These are phyloP conservation scores for Digitonthophagus gazella DNA, from an alignment of 2,888 invertebrate species.

Conservation along the genomic window DNA sequence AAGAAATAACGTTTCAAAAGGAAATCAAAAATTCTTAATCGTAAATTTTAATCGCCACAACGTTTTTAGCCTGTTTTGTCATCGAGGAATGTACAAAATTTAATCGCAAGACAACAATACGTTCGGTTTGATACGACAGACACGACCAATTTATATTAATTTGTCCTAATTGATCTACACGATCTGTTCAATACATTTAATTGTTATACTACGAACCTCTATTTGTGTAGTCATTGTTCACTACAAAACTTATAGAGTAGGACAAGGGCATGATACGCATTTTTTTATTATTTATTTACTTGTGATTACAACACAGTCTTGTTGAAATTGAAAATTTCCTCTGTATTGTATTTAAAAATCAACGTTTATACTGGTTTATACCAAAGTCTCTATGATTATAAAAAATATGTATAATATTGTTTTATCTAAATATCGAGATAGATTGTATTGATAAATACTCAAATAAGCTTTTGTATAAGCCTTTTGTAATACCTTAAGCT, in stretches of 20 bases:
- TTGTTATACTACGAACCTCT: neutral
- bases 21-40: neutral
- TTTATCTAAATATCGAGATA: too few species aligned
- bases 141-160: neutral
- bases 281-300: neutral
- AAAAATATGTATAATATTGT: too few species aligned
- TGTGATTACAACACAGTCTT: too few species aligned
- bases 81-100: too few species aligned
- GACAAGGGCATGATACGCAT: neutral
- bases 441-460: too few species aligned
- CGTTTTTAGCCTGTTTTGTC: too few species aligned
- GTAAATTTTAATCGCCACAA: neutral
- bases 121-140: neutral
- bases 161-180: neutral
- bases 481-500: too few species aligned
- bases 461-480: too few species aligned
- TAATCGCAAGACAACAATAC: neutral
- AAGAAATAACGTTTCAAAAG: neutral
- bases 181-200: neutral
- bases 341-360: too few species aligned
- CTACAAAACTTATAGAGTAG: neutral
- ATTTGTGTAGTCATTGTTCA: neutral
- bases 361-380: too few species aligned
- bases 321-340: too few species aligned
- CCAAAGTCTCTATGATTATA: too few species aligned